phyloP scores from a whole-genome alignment of 2,113 vertebrate species.

The Dendropsophus ebraccatus region DNA sequence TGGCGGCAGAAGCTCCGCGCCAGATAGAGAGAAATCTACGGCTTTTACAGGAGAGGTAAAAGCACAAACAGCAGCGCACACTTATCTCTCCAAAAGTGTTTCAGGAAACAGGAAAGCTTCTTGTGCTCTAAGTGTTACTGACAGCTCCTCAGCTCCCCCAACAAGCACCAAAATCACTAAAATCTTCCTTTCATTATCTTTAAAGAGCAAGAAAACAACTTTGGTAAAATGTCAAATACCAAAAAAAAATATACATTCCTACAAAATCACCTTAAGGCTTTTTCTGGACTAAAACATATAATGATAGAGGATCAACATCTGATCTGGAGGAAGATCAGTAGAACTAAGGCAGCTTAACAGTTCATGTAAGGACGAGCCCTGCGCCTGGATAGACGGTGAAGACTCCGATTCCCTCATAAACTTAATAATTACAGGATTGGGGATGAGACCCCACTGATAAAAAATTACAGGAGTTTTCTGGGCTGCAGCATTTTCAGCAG shows the following conservation, averaged over 20 bases:
- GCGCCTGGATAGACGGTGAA: too few relatives aligned
- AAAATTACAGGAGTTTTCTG: too few relatives aligned
- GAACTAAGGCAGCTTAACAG: not conserved
- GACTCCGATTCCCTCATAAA: too few relatives aligned
- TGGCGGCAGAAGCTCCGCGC: not conserved
- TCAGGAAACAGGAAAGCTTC: not conserved
- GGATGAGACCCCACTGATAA: too few relatives aligned
- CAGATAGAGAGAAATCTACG: not conserved
- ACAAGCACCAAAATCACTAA: not conserved
- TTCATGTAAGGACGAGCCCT: too few relatives aligned
- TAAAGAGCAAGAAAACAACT: not conserved
- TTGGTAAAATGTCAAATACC: not conserved
- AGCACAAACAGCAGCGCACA: conserved; percentile 26
- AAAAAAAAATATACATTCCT: not conserved
- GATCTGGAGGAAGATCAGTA: not conserved
- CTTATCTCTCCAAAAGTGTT: conserved; percentile 36
- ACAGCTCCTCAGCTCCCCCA: not conserved
- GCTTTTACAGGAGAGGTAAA: conserved; percentile 39
- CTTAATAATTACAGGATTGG: too few relatives aligned
- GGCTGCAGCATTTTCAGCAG: too few relatives aligned
- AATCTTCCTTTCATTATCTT: not conserved
- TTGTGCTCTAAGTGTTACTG: conserved; percentile 12
- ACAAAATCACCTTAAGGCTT: not conserved
- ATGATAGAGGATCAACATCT: not conserved
- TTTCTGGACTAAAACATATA: not conserved